A percentile compares a stretch with the other conserved stretches of the same genome.
Conservation (phyloP, 2,888 invertebrate genomes). For the Sinotaia quadrata region DNA sequence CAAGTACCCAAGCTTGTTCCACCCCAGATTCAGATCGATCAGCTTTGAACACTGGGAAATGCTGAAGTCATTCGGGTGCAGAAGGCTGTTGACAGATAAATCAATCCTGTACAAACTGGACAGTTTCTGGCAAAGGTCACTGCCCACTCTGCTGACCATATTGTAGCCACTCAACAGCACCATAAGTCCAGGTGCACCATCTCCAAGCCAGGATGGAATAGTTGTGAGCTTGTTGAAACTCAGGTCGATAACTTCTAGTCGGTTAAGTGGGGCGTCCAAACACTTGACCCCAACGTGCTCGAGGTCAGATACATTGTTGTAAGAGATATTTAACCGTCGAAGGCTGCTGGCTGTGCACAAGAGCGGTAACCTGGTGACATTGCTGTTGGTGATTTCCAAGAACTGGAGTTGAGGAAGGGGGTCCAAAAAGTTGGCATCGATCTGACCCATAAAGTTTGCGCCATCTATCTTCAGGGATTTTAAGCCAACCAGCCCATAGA, state of each 20-base stretch:
- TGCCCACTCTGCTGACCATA: conserved; percentile 17
- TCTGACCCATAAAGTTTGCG: conserved; percentile 22
- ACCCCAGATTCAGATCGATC: conserved; percentile 17
- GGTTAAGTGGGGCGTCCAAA: background rate
- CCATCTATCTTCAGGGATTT: conserved; percentile 28
- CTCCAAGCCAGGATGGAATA: conserved; percentile 31
- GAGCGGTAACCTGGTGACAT: conserved; percentile 30
- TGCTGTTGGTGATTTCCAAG: conserved; percentile 33
- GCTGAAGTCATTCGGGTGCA: conserved; percentile 5
- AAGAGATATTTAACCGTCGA: conserved; percentile 31
- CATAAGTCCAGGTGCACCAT: conserved; percentile 35
- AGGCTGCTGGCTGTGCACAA: conserved; percentile 26
- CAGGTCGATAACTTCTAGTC: conserved; percentile 35
- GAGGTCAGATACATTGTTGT: conserved; percentile 28
- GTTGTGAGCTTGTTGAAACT: conserved; percentile 31
- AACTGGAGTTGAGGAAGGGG: conserved; percentile 24
- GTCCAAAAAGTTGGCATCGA: conserved; percentile 32
- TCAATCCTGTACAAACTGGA: conserved; percentile 25
- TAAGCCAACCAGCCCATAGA: conserved; percentile 34
- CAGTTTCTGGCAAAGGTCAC: conserved; percentile 15
- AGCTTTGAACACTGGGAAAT: conserved; percentile 32
- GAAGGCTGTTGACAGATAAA: conserved; percentile 34
- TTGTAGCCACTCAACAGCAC: conserved; percentile 33
- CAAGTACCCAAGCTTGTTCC: conserved; percentile 22
- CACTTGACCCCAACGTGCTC: conserved; percentile 36